Conservation (phyloP, 2,113 vertebrate species). For the Damaliscus lunatus region DNA sequence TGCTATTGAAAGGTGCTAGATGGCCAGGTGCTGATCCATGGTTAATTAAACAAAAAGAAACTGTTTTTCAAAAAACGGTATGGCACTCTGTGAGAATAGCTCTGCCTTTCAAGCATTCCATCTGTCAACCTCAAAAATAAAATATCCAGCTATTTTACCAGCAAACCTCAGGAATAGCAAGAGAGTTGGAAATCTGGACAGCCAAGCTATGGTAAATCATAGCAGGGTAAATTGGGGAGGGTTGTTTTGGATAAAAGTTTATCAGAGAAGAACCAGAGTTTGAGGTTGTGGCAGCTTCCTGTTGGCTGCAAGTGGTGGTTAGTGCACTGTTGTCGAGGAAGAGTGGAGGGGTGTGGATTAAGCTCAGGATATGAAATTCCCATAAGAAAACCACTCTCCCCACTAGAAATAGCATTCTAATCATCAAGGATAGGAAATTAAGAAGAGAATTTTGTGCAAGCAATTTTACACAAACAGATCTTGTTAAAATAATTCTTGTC, state of each 20-base stretch:
- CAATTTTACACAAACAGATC: not conserved
- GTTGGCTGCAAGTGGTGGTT: not conserved
- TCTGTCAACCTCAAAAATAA: not conserved
- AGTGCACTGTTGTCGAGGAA: not conserved
- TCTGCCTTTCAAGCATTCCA: not conserved
- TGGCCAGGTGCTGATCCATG: not conserved
- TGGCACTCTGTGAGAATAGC: not conserved
- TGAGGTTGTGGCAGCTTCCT: not conserved
- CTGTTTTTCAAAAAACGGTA: not conserved
- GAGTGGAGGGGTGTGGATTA: not conserved
- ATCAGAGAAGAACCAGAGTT: not conserved
- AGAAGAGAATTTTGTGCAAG: not conserved
- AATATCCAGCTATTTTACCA: not conserved
- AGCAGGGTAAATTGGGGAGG: not conserved
- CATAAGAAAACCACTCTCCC: not conserved
- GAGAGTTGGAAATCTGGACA: not conserved
- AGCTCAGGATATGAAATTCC: not conserved
- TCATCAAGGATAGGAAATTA: not conserved
- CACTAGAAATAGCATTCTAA: not conserved
- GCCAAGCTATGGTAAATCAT: not conserved
- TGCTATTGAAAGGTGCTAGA: slow-evolving; percentile 11
- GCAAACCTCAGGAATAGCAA: not conserved
- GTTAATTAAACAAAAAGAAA: not conserved
- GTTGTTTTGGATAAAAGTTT: not conserved
- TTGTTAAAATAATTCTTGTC: not conserved